Base-by-base conservation (phyloP, 2,797 vertebrate genomes). In the Macrochelys suwanniensis region DNA sequence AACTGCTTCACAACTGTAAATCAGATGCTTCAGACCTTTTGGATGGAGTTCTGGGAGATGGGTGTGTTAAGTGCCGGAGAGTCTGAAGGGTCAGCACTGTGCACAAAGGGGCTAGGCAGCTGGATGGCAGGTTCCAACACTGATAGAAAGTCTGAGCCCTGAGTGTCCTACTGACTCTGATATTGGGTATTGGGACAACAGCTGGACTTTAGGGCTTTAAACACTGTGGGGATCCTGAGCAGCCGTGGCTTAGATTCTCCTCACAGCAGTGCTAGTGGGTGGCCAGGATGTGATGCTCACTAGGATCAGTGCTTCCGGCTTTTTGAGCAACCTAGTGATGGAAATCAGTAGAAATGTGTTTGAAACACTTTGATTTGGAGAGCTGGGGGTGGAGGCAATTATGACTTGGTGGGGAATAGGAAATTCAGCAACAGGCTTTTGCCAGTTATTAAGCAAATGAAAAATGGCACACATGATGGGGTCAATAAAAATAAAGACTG, bases 341-440 rank as follows among this genome's bases (percentile, higher is more conserved):
- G 33, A 89, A 91, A 95, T 78, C 23, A 87, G 74, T n/a, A 42
- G 57, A 61, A 86, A 26, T 37, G 47, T n/a, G 25, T 85, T 59
- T 4, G 33, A 96, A 89, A 59, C 47, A 45, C n/a, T 89, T 81
- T 65, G 71, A 85, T 80, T 82, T 78, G 68, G 25, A 85, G 25
- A 1, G 45, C 11, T 80, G 85, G 50, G 49, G n/a, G 16, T 49
- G 11, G 87, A 0, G 0, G 6, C 65, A 13, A 19, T 4, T 33
- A 89, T 42, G 82, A 77, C 26, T 49, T 28, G 26, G 8, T 49
- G 74, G 7, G 28, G 26, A 77, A 49, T 1, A 81, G 50, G 56
- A 91, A 87, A 87, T 76, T 49, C 77, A 50, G 9, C 74, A 37
- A 49, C 93, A 82, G 37, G 84, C 13, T 87, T 85, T 28, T 50